Conservation (phyloP, 2,888 invertebrate species). For the Dolichopus griseipennis region DNA sequence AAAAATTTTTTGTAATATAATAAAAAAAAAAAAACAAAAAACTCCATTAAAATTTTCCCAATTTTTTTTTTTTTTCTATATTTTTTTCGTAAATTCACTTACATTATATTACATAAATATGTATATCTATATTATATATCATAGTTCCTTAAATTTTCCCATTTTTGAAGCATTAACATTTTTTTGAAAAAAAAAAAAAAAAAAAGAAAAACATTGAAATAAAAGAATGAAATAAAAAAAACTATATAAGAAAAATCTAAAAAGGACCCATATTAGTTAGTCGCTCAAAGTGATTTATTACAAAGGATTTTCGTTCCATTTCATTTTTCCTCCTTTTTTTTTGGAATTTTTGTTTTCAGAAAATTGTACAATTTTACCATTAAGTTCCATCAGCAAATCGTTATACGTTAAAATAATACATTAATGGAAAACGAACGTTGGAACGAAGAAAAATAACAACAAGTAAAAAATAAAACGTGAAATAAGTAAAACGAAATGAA, state of each 20-base stretch:
- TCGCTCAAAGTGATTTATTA: conserved; percentile 4
- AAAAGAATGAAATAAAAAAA: background rate
- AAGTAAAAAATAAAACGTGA: background rate
- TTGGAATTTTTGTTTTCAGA: background rate
- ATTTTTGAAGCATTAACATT: background rate
- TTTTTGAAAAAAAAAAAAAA: background rate
- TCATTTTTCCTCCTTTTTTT: background rate
- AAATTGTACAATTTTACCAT: conserved; percentile 1
- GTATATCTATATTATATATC: no score
- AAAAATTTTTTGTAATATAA: background rate
- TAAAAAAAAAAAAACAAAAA: background rate
- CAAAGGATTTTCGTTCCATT: conserved; percentile 4
- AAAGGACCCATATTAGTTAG: conserved; percentile 6
- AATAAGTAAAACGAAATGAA: background rate
- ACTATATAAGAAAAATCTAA: background rate
- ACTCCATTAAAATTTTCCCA: background rate
- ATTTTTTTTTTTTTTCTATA: background rate
- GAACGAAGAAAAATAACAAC: background rate
- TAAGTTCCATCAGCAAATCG: background rate
- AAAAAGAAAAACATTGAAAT: background rate
- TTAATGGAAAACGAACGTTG: background rate
- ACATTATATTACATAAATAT: no score
- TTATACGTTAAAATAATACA: background rate
- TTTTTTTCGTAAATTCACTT: background rate
- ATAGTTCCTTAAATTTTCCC: background rate